A percentile compares a stretch with the other conserved stretches of the same genome.
Conservation (phyloP, 2,113 vertebrate species). For the Peromyscus leucopus region DNA sequence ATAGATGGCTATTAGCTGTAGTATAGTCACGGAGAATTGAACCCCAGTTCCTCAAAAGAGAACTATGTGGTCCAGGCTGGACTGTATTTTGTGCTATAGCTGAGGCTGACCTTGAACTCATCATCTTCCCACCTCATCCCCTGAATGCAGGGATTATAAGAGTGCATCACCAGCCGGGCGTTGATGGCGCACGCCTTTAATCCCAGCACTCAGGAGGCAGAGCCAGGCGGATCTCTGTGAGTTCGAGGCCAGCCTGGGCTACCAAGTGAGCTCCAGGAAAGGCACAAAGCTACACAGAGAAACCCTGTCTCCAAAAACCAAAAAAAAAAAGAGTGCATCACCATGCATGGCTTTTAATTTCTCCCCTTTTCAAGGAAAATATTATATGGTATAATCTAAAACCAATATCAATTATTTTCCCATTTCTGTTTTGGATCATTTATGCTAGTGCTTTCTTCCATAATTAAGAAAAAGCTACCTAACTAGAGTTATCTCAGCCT, state of each 20-base stretch:
- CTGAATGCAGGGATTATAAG: background rate
- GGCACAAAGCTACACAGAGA: too few relatives aligned
- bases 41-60: background rate
- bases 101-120: background rate
- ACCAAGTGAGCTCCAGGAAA: too few relatives aligned
- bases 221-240: too few relatives aligned
- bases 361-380: conserved; percentile 8
- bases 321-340: background rate
- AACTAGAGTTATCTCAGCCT: background rate
- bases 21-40: background rate
- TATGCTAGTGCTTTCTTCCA: background rate
- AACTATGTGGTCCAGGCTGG: background rate
- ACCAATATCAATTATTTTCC: conserved; percentile 6
- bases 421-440: conserved; percentile 35
- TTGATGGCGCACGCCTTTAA: too few relatives aligned
- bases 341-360: background rate
- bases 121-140: background rate
- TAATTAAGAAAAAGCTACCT: conserved; percentile 5
- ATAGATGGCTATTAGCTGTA: background rate
- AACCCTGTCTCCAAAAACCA: too few relatives aligned
- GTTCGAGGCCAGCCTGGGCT: too few relatives aligned
- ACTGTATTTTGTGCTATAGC: background rate
- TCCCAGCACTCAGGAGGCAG: too few relatives aligned
- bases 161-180: too few relatives aligned
- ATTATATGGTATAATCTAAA: background rate